phyloP scores from a whole-genome alignment of 2,888 invertebrate species.

The Amiota communis region DNA sequence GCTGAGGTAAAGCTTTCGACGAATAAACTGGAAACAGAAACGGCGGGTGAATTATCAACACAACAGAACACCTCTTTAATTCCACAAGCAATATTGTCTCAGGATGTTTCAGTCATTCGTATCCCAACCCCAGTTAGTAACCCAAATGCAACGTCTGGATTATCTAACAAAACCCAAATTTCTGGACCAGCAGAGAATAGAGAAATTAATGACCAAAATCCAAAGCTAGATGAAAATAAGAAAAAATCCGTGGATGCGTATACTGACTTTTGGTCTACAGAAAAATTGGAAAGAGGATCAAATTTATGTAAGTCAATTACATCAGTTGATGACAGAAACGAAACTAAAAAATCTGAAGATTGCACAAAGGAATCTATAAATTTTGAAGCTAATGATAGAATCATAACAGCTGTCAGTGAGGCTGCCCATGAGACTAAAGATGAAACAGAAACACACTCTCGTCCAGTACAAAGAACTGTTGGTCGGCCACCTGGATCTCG shows the following conservation, averaged over 20 bases:
- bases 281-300: constrained; percentile 1
- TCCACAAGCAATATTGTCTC: constrained; percentile 53
- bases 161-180: too few species aligned
- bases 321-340: constrained; percentile 34
- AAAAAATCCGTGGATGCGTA: too few species aligned
- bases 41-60: constrained; percentile 33
- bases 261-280: too few species aligned
- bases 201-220: too few species aligned
- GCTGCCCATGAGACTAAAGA: constrained; percentile 72
- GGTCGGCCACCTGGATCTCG: constrained; percentile 60
- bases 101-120: constrained; percentile 58
- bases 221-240: too few species aligned
- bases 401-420: not conserved
- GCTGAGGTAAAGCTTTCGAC: not conserved
- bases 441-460: constrained; percentile 61
- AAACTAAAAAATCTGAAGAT: constrained; percentile 31
- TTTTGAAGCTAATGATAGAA: not conserved
- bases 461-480: constrained; percentile 46
- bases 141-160: too few species aligned
- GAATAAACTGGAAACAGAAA: constrained; percentile 8
- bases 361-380: constrained; percentile 21
- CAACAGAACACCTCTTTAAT: constrained; percentile 21
- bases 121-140: constrained; percentile 49
- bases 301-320: not conserved
- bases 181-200: too few species aligned